phyloP scores from a whole-genome alignment of 2,113 vertebrate genomes.

The Hydropotes inermis region DNA sequence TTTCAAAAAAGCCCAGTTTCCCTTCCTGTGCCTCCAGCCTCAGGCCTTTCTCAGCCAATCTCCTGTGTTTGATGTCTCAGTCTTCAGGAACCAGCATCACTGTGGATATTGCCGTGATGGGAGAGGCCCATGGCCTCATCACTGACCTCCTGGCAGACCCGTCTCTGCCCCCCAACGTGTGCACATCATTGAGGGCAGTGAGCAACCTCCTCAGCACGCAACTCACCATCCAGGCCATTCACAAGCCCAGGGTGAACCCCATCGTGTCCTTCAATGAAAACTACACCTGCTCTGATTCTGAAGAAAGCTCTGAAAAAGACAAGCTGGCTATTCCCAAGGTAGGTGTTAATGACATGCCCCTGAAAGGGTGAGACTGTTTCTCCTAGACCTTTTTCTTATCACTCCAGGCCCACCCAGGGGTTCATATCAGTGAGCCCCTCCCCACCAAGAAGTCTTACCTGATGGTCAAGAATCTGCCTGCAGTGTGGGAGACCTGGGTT shows the following conservation, averaged over 20 bases:
- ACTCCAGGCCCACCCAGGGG: not conserved
- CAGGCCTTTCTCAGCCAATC: not conserved
- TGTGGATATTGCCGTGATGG: slow-evolving; percentile 98
- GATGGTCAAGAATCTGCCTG: not conserved
- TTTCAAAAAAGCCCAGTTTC: not conserved
- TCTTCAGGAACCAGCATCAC: slow-evolving; percentile 95
- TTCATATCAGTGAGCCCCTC: not conserved
- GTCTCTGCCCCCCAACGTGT: slow-evolving; percentile 93
- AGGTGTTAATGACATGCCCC: not conserved
- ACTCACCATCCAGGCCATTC: slow-evolving; percentile 94
- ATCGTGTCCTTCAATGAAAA: slow-evolving; percentile 88
- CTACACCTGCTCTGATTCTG: slow-evolving; percentile 92
- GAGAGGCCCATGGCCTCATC: slow-evolving; percentile 97
- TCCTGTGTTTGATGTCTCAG: slow-evolving; percentile 76
- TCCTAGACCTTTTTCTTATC: not conserved
- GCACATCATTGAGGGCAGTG: slow-evolving; percentile 92
- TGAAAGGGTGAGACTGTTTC: not conserved
- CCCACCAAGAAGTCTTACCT: not conserved
- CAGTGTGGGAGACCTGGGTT: not conserved
- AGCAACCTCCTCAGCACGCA: slow-evolving; percentile 97
- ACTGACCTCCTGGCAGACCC: slow-evolving; percentile 96
- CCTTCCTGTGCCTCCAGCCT: not conserved
- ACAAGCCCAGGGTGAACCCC: slow-evolving; percentile 88
- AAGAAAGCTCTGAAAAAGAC: slow-evolving; percentile 92
- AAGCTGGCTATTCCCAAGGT: slow-evolving; percentile 95